These are phyloP conservation scores for Abscondita cerata DNA, from an alignment of 2,888 invertebrate genomes.

Conservation along the genomic window DNA sequence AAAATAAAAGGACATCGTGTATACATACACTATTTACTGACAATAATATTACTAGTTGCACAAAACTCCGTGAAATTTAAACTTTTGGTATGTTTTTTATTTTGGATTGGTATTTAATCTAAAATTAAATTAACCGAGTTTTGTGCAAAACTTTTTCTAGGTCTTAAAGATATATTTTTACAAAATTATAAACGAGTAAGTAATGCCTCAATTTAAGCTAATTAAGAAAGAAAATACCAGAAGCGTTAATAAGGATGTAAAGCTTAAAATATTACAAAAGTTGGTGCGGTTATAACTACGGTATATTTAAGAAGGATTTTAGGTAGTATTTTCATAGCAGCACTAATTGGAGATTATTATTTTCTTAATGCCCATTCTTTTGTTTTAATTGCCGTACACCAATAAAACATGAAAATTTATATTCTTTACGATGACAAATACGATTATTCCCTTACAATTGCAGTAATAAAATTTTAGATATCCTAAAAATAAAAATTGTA, in stretches of 20 bases:
- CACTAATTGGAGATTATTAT: slow-evolving; percentile 47
- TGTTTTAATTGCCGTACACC: slow-evolving; percentile 37
- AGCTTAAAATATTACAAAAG: slow-evolving; percentile 42
- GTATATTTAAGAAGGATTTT: slow-evolving; percentile 6
- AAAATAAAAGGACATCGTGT: too few relatives aligned
- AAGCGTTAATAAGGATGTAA: slow-evolving; percentile 37
- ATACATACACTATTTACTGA: too few relatives aligned
- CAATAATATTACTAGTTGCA: too few relatives aligned
- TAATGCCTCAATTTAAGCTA: too few relatives aligned
- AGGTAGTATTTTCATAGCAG: slow-evolving; percentile 24
- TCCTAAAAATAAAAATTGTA: slow-evolving; percentile 45
- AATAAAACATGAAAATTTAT: slow-evolving; percentile 23
- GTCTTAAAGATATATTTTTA: too few relatives aligned
- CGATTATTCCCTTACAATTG: slow-evolving; percentile 23
- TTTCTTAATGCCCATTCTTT: slow-evolving; percentile 40
- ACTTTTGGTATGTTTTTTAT: too few relatives aligned
- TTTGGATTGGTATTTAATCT: too few relatives aligned
- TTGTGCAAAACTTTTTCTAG: too few relatives aligned
- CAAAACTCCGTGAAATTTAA: too few relatives aligned
- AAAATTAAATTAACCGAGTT: too few relatives aligned
- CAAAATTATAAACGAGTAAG: too few relatives aligned
- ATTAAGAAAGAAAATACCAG: not conserved
- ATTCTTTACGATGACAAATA: slow-evolving; percentile 18
- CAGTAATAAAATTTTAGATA: slow-evolving; percentile 26
- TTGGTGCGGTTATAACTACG: slow-evolving; percentile 12